Evolutionary conservation across 2,888 invertebrate species (phyloP).

Genomic region (Parnassius smintheus): DNA sequence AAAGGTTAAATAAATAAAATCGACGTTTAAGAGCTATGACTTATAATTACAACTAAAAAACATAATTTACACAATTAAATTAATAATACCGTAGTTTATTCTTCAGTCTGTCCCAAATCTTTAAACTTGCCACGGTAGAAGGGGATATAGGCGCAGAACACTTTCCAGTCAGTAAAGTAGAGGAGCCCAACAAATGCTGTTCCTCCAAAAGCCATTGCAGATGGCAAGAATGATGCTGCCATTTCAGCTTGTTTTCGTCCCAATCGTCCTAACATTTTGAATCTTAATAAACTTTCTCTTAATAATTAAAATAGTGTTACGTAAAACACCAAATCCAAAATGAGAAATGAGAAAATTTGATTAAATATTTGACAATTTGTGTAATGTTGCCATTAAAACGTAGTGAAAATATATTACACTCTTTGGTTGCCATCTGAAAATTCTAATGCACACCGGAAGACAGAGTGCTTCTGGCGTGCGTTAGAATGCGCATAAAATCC

Average conservation of each 20-base stretch:
- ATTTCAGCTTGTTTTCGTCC: conserved; percentile 84
- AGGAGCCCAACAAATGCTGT: conserved; percentile 81
- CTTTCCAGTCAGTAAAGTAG: conserved; percentile 91
- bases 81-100: conserved; percentile 39
- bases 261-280: conserved; percentile 66
- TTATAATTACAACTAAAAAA: conserved; percentile 39
- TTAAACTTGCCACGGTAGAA: conserved; percentile 88
- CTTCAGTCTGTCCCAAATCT: conserved; percentile 53
- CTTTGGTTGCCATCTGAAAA: too few relatives aligned
- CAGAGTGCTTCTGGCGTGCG: too few relatives aligned
- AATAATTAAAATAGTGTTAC: conserved; percentile 17
- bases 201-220: conserved; percentile 83
- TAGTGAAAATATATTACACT: too few relatives aligned
- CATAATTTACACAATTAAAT: conserved; percentile 35
- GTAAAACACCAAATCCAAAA: conserved; percentile 18
- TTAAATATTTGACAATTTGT: not conserved
- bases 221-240: conserved; percentile 75
- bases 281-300: not conserved
- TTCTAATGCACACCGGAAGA: too few relatives aligned
- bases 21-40: conserved; percentile 26
- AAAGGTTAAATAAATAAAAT: conserved; percentile 22
- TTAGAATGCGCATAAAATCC: too few relatives aligned
- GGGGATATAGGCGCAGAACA: conserved; percentile 86
- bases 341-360: too few relatives aligned
- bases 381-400: too few relatives aligned